Percentiles rank a stretch among this genome's conserved stretches.
Evolutionary conservation across 2,888 invertebrate genomes (phyloP).

Genomic region (Chrysina gloriosa): DNA sequence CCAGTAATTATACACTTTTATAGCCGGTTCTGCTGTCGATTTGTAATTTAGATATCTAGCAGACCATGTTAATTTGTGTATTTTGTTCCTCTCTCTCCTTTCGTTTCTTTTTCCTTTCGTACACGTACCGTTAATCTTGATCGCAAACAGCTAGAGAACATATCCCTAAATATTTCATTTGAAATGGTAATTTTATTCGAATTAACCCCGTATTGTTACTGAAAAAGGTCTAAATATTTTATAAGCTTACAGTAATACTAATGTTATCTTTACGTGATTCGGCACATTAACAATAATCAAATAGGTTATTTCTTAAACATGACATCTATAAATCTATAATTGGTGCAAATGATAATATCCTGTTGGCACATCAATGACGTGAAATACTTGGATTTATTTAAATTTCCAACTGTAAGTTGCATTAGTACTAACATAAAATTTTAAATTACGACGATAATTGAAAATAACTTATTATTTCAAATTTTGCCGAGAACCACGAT

Average conservation of each 20-base stretch:
- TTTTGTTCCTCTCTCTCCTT: constrained; percentile 1
- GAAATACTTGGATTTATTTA: not conserved
- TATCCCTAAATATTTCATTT: constrained; percentile 23
- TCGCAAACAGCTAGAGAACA: not conserved
- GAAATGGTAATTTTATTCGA: constrained; percentile 23
- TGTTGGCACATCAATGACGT: not conserved
- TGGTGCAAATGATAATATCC: not conserved
- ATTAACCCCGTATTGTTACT: constrained; percentile 15
- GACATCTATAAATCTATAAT: too few relatives aligned
- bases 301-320: too few relatives aligned
- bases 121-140: constrained; percentile 3
- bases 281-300: not conserved
- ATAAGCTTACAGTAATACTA: not conserved
- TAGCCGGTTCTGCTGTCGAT: constrained; percentile 18
- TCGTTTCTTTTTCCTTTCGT: not conserved
- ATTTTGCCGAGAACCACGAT: not conserved
- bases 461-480: too few relatives aligned
- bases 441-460: not conserved
- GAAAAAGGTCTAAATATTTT: constrained; percentile 12
- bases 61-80: constrained; percentile 26
- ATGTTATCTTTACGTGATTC: constrained; percentile 28
- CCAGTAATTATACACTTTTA: constrained; percentile 32
- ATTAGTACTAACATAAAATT: not conserved
- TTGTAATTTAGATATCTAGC: constrained; percentile 34
- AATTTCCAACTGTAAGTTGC: not conserved